A percentile compares a stretch with the other conserved stretches of the same genome.
These are phyloP conservation scores for Zhengitettix transpicula DNA, from an alignment of 2,888 invertebrate genomes.

Conservation along the genomic window DNA sequence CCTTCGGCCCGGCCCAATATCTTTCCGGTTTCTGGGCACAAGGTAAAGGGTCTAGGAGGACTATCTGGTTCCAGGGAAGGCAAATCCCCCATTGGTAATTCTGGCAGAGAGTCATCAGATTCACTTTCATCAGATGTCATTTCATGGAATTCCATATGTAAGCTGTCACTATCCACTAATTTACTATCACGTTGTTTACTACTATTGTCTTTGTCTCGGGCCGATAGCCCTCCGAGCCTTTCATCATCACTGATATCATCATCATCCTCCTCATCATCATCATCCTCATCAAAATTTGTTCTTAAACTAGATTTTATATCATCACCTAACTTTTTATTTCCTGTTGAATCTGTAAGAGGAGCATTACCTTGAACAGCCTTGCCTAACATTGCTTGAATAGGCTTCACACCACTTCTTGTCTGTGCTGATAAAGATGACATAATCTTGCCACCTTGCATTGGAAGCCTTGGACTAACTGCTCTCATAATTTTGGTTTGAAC, in stretches of 20 bases:
- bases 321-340: not conserved
- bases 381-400: slow-evolving; percentile 12
- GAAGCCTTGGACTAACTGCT: slow-evolving; percentile 3
- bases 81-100: slow-evolving; percentile 16
- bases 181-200: slow-evolving; percentile 21
- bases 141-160: slow-evolving; percentile 28
- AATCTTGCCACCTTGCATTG: not conserved
- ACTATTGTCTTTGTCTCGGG: not conserved
- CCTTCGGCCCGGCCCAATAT: slow-evolving; percentile 41
- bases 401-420: slow-evolving; percentile 10
- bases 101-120: slow-evolving; percentile 8
- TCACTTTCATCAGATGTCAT: slow-evolving; percentile 12
- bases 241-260: not conserved
- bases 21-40: slow-evolving; percentile 51
- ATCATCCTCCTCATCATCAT: not conserved
- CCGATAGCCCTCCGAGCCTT: slow-evolving; percentile 1
- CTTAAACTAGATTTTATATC: not conserved
- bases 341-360: not conserved
- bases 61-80: slow-evolving; percentile 40
- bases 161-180: slow-evolving; percentile 24
- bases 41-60: slow-evolving; percentile 48
- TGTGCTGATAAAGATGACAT: slow-evolving; percentile 7
- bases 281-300: slow-evolving; percentile 1
- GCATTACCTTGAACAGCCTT: slow-evolving; percentile 6
- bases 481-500: slow-evolving; percentile 3